Conservation (phyloP, 2,888 invertebrate genomes). For the Eilema sororculum region DNA sequence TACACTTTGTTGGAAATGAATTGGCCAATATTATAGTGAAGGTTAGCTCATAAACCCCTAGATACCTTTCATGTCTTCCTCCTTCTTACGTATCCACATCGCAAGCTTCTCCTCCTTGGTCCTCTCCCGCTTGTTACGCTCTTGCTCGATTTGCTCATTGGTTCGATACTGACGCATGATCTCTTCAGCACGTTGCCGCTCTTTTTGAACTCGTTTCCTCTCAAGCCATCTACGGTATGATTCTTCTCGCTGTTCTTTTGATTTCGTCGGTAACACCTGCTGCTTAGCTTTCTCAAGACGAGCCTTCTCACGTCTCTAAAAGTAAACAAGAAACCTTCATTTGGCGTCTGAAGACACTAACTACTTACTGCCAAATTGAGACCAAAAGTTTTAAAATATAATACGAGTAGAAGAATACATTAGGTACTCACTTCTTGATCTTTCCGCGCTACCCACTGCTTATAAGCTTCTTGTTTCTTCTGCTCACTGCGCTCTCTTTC, state of each 20-base stretch:
- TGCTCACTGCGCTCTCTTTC: conserved; percentile 78
- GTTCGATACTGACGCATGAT: conserved; percentile 73
- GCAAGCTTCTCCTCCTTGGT: conserved; percentile 81
- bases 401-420: neutral
- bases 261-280: conserved; percentile 59
- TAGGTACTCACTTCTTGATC: conserved; percentile 74
- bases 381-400: neutral
- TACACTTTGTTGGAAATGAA: no score
- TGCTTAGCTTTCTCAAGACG: conserved; percentile 67
- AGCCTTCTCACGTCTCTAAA: conserved; percentile 72
- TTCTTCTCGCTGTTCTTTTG: conserved; percentile 80
- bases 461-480: conserved; percentile 76
- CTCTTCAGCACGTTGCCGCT: conserved; percentile 75
- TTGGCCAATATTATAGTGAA: no score
- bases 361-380: neutral
- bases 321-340: neutral
- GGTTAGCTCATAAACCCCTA: neutral
- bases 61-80: conserved; percentile 87
- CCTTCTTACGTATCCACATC: conserved; percentile 88
- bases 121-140: conserved; percentile 70
- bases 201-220: conserved; percentile 76
- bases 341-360: neutral
- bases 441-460: conserved; percentile 78
- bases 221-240: conserved; percentile 86
- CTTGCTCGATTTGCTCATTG: conserved; percentile 72